Evolutionary conservation across 2,888 invertebrate genomes (phyloP), one percentile per base, ranked within the genome.

Genomic region (Hofmannophila pseudospretella): DNA sequence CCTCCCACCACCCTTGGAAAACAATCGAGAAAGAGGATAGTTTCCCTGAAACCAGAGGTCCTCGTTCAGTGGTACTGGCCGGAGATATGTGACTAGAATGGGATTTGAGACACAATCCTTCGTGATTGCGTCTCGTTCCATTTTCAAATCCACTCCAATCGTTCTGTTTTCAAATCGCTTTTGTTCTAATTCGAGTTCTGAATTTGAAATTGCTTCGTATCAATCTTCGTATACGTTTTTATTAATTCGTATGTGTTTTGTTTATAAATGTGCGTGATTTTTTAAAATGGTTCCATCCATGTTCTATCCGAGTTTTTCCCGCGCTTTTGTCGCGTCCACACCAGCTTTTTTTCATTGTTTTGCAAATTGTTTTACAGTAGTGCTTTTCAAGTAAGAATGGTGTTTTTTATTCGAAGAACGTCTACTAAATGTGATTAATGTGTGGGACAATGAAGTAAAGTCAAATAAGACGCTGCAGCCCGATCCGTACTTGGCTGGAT

Each of bases 101-200:
- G 56, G 65, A 67, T 68, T 62, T 63, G 51, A 56, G 58, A 50
- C 51, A 58, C 62, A 69, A 75, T 73, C 68, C 68, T 58, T 57
- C 52, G 63, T 68, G 68, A 77, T 78, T 76, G 67, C 67, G 47
- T 51, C 51, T 56, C 59, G 65, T 75, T 68, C 67, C 53, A 62
- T 67, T 76, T 72, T 67, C 61, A 59, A 72, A 68, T 67, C 58
- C 58, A 49, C 41, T 45, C 43, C 40, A 43, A 45, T 54, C 50
- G 40, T 44, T 51, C 58, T 56, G 46, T 50, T 55, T 50, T 47
- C 48, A 49, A 64, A 26, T 9, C 16, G 30, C 26, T 22, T 38
- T 22, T 31, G 33, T 37, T 34, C 7, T 30, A 40, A 35, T 38
- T 20, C 30, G 16, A 32, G 23, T 32, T 34, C 42, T 38, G 36